A percentile compares a stretch with the other conserved stretches of the same genome.
These are phyloP conservation scores for Macrotis lagotis DNA, from an alignment of 2,113 vertebrate species.

Conservation along the genomic window DNA sequence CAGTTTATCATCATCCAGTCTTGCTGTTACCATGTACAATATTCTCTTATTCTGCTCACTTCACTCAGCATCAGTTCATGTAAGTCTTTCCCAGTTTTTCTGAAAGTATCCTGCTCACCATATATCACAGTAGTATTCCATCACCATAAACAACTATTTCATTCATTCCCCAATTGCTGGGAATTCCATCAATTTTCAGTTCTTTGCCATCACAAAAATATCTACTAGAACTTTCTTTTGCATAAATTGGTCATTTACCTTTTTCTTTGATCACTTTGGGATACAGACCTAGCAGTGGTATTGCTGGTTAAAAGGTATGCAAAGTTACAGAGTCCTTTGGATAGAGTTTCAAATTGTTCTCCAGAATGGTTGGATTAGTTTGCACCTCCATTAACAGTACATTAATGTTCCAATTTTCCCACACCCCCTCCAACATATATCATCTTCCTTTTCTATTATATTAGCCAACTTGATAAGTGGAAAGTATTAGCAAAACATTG, in stretches of 20 bases:
- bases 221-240: not conserved
- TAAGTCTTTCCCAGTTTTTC: too few relatives aligned
- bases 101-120: too few relatives aligned
- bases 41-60: too few relatives aligned
- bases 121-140: not conserved
- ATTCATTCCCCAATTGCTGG: not conserved
- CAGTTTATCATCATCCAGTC: too few relatives aligned
- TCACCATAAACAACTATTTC: not conserved
- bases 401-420: not conserved
- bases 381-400: not conserved
- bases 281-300: not conserved
- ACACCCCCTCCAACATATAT: not conserved
- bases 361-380: not conserved
- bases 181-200: not conserved
- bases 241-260: not conserved
- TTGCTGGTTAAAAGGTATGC: not conserved
- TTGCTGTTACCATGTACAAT: too few relatives aligned
- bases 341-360: not conserved
- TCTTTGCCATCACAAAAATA: not conserved
- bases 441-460: not conserved
- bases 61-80: too few relatives aligned
- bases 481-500: not conserved
- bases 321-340: not conserved
- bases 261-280: not conserved
- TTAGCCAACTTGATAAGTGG: not conserved